These are phyloP conservation scores for Mastigias papua DNA, from an alignment of 30 jellyfish, hydroid and myxozoan species.

Conservation along the genomic window DNA sequence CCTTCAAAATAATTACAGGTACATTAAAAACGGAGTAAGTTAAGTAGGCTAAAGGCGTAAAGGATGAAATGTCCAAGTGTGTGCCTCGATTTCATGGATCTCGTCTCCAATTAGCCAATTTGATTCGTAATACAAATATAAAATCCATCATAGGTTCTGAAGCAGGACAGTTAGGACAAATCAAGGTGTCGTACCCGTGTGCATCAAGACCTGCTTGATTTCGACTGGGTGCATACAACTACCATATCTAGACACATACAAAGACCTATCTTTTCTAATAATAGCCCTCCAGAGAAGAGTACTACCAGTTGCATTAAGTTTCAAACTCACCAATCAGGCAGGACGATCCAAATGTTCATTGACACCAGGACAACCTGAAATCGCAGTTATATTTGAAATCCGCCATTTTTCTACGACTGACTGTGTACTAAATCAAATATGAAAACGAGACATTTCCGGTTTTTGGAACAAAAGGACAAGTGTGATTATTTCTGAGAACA, in stretches of 20 bases:
- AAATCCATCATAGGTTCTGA: neutral
- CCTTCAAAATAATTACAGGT: too few relatives aligned
- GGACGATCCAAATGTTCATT: neutral
- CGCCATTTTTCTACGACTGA: neutral
- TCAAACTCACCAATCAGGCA: neutral
- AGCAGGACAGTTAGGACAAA: too few relatives aligned
- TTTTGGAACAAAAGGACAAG: neutral
- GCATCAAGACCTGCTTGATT: too few relatives aligned
- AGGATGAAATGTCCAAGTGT: neutral
- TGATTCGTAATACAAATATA: neutral
- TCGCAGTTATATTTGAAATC: too few relatives aligned
- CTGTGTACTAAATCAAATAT: neutral
- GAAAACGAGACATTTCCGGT: slow-evolving; percentile 74
- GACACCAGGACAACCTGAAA: neutral
- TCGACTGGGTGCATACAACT: too few relatives aligned
- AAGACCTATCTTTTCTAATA: too few relatives aligned
- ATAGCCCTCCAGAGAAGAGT: too few relatives aligned
- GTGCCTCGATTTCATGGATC: neutral
- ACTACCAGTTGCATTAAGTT: too few relatives aligned
- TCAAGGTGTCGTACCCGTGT: too few relatives aligned
- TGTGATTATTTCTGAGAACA: slow-evolving; percentile 1
- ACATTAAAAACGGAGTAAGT: too few relatives aligned
- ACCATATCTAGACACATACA: too few relatives aligned
- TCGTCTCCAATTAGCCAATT: neutral
- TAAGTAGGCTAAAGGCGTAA: too few relatives aligned